These are phyloP conservation scores for Hirtodrosophila confusa DNA, from an alignment of 2,888 invertebrate species.

Conservation along the genomic window DNA sequence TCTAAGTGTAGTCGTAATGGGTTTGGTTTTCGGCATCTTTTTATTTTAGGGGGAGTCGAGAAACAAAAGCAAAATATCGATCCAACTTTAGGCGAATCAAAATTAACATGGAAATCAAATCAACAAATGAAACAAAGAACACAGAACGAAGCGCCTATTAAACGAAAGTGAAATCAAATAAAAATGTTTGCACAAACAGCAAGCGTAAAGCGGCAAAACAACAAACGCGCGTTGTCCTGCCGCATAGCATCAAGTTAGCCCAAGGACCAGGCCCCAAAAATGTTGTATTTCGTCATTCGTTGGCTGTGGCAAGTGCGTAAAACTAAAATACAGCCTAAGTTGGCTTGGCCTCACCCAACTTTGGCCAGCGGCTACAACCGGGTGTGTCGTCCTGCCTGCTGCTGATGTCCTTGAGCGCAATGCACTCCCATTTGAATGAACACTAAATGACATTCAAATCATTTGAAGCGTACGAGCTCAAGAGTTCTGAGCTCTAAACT, in stretches of 20 bases:
- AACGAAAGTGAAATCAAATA: constrained; percentile 50
- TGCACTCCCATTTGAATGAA: constrained; percentile 39
- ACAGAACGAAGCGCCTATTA: constrained; percentile 13
- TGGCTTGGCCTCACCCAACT: not conserved
- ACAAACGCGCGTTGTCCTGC: constrained; percentile 5
- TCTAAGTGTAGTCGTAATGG: constrained; percentile 33
- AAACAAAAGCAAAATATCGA: constrained; percentile 52
- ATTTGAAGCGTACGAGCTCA: constrained; percentile 51
- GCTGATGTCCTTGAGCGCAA: constrained; percentile 54
- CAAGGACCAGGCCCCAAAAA: constrained; percentile 20
- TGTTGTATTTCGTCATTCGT: constrained; percentile 27
- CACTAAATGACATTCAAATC: constrained; percentile 52
- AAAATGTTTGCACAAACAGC: constrained; percentile 54
- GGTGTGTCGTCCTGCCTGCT: constrained; percentile 13
- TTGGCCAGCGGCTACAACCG: constrained; percentile 12
- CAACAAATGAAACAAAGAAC: constrained; percentile 53
- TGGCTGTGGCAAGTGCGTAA: constrained; percentile 17
- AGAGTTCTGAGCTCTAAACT: constrained; percentile 25
- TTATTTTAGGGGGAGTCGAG: not conserved
- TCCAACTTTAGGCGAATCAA: constrained; percentile 41
- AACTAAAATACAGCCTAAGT: constrained; percentile 16
- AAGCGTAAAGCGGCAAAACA: constrained; percentile 15
- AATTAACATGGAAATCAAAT: constrained; percentile 75
- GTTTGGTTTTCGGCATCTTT: constrained; percentile 27
- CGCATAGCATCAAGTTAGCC: constrained; percentile 10